These are phyloP conservation scores for Elymnias hypermnestra DNA, from an alignment of 1,140 invertebrate genomes.

Conservation along the genomic window DNA sequence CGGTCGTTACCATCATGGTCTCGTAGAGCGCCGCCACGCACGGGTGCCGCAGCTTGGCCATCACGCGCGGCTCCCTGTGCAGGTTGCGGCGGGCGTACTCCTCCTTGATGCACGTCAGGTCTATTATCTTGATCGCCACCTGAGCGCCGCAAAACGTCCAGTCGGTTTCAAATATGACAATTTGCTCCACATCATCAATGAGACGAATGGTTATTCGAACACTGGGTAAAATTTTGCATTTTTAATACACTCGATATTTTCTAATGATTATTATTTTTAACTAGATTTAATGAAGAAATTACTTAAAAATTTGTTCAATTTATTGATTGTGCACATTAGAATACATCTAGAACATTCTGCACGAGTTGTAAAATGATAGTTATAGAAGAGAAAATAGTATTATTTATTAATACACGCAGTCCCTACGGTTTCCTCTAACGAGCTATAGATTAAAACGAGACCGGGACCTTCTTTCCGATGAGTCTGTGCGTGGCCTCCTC, in stretches of 20 bases:
- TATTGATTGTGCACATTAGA: no score
- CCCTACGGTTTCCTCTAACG: no score
- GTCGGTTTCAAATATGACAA: background rate
- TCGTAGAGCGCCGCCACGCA: slow-evolving; percentile 82
- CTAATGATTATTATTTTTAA: no score
- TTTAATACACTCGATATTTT: no score
- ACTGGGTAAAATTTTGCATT: no score
- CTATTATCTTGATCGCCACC: slow-evolving; percentile 85
- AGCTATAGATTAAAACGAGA: background rate
- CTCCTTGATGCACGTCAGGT: slow-evolving; percentile 80
- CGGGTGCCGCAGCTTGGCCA: slow-evolving; percentile 81
- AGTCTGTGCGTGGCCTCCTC: slow-evolving; percentile 77
- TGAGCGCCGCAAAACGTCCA: slow-evolving; percentile 35
- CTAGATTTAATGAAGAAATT: no score
- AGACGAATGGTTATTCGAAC: no score
- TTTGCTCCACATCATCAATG: background rate
- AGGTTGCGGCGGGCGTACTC: slow-evolving; percentile 82
- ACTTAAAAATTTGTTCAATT: no score
- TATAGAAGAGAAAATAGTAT: no score
- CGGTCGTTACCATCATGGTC: slow-evolving; percentile 78
- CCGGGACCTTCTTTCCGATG: slow-evolving; percentile 72
- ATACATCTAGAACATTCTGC: no score
- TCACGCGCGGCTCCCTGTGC: slow-evolving; percentile 80
- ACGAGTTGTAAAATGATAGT: no score
- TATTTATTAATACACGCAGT: no score